These are phyloP conservation scores for Trissolcus japonicus DNA, from an alignment of 2,888 invertebrate genomes.

Conservation along the genomic window DNA sequence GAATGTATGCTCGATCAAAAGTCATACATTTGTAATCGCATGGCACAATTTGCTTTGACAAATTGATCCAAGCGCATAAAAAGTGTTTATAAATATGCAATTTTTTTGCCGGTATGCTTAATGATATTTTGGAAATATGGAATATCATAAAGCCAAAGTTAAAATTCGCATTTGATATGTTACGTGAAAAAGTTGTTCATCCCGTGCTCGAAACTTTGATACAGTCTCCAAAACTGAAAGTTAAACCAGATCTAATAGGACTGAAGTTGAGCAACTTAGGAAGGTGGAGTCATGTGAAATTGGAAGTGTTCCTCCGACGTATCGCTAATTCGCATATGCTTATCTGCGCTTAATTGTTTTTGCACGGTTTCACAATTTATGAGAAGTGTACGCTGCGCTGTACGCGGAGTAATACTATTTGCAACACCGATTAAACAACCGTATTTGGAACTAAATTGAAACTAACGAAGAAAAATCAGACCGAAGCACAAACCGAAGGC, in stretches of 20 bases:
- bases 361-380: constrained; percentile 7
- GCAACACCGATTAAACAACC: too few relatives aligned
- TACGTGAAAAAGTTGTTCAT: constrained; percentile 18
- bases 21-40: too few relatives aligned
- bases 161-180: not conserved
- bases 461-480: too few relatives aligned
- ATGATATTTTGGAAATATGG: constrained; percentile 5
- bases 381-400: not conserved
- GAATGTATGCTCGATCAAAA: too few relatives aligned
- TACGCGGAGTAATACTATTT: too few relatives aligned
- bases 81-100: not conserved
- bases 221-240: constrained; percentile 16
- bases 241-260: constrained; percentile 17
- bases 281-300: constrained; percentile 10
- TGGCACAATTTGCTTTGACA: too few relatives aligned
- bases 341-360: constrained; percentile 39
- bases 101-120: constrained; percentile 4
- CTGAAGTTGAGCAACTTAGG: constrained; percentile 3
- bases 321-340: constrained; percentile 25
- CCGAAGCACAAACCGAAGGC: too few relatives aligned
- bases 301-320: constrained; percentile 16
- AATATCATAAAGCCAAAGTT: constrained; percentile 14
- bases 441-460: too few relatives aligned
- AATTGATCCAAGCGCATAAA: too few relatives aligned
- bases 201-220: constrained; percentile 14